These are phyloP conservation scores for Trypoxylus dichotomus DNA, from an alignment of 1,140 invertebrate genomes.

Conservation along the genomic window DNA sequence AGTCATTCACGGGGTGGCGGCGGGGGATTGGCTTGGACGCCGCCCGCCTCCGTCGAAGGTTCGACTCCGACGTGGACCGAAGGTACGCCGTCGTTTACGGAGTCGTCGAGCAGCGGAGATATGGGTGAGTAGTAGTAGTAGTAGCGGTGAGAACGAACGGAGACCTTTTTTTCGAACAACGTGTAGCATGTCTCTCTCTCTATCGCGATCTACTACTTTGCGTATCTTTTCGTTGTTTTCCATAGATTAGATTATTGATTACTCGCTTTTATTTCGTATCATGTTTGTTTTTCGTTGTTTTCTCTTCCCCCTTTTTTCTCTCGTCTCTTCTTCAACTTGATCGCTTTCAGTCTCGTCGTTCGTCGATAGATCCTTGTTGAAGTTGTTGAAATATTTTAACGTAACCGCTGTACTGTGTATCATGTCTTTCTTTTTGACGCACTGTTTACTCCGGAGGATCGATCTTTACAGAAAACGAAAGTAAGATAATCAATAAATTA, in stretches of 20 bases:
- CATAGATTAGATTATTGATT: slow-evolving; percentile 45
- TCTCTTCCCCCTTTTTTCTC: neutral
- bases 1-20: slow-evolving; percentile 46
- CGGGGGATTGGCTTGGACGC: slow-evolving; percentile 71
- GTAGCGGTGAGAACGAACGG: neutral
- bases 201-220: neutral
- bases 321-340: neutral
- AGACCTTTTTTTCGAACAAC: too few species aligned
- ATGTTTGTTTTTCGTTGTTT: too few species aligned
- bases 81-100: slow-evolving; percentile 95
- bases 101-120: slow-evolving; percentile 92
- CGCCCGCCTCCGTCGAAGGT: slow-evolving; percentile 85
- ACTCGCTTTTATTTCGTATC: slow-evolving; percentile 35
- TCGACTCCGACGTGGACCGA: slow-evolving; percentile 98
- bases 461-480: neutral
- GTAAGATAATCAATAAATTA: slow-evolving; percentile 25
- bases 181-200: slow-evolving; percentile 4
- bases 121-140: slow-evolving; percentile 69
- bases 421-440: neutral
- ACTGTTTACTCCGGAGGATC: neutral
- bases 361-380: slow-evolving; percentile 25
- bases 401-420: neutral
- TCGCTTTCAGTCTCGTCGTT: slow-evolving; percentile 6
- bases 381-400: slow-evolving; percentile 40
- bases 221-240: slow-evolving; percentile 22